A percentile compares a stretch with the other conserved stretches of the same genome.
Evolutionary conservation across 2,113 vertebrate species (phyloP).

Genomic region (Ursus arctos): DNA sequence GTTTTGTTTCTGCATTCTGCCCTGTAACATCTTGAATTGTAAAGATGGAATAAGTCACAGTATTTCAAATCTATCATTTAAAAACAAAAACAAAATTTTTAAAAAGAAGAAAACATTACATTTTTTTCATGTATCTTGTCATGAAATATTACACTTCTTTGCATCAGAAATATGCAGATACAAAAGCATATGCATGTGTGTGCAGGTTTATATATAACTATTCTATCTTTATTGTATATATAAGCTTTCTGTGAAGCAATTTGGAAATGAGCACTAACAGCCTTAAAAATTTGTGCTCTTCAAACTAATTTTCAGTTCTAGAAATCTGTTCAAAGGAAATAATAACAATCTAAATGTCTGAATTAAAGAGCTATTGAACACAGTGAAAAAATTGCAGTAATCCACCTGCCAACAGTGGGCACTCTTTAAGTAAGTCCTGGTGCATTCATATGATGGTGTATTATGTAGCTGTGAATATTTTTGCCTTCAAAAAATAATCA

Average conservation of each 20-base stretch:
- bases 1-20: not conserved
- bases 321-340: not conserved
- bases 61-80: not conserved
- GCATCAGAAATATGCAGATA: not conserved
- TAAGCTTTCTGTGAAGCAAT: not conserved
- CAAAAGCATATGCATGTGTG: not conserved
- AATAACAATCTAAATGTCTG: not conserved
- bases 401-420: not conserved
- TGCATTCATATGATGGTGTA: not conserved
- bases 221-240: not conserved
- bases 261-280: not conserved
- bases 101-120: not conserved
- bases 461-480: not conserved
- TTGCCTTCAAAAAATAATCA: not conserved
- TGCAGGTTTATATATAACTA: not conserved
- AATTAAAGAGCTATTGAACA: not conserved
- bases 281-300: slow-evolving; percentile 43
- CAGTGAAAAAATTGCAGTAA: not conserved
- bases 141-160: not conserved
- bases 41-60: not conserved
- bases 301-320: slow-evolving; percentile 20
- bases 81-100: slow-evolving; percentile 37
- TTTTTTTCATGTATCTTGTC: not conserved
- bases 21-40: not conserved
- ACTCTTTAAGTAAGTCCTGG: slow-evolving; percentile 10